phyloP scores from a whole-genome alignment of 2,113 vertebrate genomes.

The Gnathonemus longibarbis region DNA sequence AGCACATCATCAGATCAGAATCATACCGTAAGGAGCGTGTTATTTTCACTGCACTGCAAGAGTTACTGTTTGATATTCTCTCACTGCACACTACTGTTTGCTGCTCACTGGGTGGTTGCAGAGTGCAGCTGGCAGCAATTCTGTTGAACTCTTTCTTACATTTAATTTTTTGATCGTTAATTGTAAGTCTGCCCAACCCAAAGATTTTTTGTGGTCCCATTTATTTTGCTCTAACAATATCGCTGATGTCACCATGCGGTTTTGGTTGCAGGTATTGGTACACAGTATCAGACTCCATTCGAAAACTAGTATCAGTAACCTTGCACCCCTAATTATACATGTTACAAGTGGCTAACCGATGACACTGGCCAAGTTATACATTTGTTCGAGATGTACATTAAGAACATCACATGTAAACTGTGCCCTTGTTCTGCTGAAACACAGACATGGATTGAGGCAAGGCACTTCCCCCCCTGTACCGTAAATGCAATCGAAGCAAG shows the following conservation, averaged over 20 bases:
- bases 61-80: not conserved
- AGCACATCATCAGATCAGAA: not conserved
- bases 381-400: not conserved
- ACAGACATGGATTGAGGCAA: not conserved
- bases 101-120: not conserved
- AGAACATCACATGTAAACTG: not conserved
- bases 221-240: not conserved
- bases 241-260: not conserved
- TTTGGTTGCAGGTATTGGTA: not conserved
- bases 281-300: not conserved
- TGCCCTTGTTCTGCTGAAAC: not conserved
- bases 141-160: not conserved
- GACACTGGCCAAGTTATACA: not conserved
- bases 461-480: not conserved
- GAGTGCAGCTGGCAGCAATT: not conserved
- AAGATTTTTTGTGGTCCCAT: not conserved
- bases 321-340: not conserved
- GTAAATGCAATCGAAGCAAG: not conserved
- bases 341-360: not conserved
- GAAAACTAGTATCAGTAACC: not conserved
- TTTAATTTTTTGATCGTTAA: not conserved
- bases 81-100: not conserved
- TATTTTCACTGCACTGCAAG: not conserved
- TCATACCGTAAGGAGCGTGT: not conserved
- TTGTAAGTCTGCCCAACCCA: not conserved